Percentiles rank a stretch among this genome's conserved stretches.
These are phyloP conservation scores for Saxidomus purpurata DNA, from an alignment of 1,140 invertebrate genomes.

Conservation along the genomic window DNA sequence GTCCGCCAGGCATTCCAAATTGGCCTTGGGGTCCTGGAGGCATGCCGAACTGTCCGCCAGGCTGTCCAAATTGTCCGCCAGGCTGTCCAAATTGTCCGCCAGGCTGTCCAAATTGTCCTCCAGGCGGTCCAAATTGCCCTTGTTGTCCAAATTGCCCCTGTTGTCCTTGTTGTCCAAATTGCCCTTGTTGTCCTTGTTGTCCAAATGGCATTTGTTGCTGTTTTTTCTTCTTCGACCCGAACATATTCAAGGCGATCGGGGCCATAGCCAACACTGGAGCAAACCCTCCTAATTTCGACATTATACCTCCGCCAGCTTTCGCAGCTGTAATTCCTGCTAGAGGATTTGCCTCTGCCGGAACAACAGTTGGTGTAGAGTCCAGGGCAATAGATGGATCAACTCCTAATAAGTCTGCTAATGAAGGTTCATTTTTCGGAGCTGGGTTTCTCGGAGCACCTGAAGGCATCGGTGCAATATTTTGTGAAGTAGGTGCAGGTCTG, in stretches of 20 bases:
- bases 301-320: constrained; percentile 5
- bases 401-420: constrained; percentile 57
- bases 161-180: background rate
- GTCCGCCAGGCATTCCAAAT: constrained; percentile 8
- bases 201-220: background rate
- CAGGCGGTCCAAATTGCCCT: constrained; percentile 10
- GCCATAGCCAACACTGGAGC: constrained; percentile 5
- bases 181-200: background rate
- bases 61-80: constrained; percentile 29
- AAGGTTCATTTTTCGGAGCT: constrained; percentile 6
- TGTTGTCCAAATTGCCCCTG: background rate
- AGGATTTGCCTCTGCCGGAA: constrained; percentile 14
- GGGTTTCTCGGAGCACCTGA: constrained; percentile 18
- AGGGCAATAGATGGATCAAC: constrained; percentile 44
- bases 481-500: background rate
- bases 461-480: constrained; percentile 6
- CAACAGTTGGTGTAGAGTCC: background rate
- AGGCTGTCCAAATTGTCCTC: constrained; percentile 34
- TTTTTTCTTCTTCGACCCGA: constrained; percentile 2
- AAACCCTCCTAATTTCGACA: constrained; percentile 22
- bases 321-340: constrained; percentile 5
- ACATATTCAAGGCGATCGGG: background rate
- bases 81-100: constrained; percentile 31
- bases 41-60: constrained; percentile 29
- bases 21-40: background rate